Evolutionary conservation across 2,113 vertebrate genomes (phyloP).

Genomic region (Mirounga angustirostris): DNA sequence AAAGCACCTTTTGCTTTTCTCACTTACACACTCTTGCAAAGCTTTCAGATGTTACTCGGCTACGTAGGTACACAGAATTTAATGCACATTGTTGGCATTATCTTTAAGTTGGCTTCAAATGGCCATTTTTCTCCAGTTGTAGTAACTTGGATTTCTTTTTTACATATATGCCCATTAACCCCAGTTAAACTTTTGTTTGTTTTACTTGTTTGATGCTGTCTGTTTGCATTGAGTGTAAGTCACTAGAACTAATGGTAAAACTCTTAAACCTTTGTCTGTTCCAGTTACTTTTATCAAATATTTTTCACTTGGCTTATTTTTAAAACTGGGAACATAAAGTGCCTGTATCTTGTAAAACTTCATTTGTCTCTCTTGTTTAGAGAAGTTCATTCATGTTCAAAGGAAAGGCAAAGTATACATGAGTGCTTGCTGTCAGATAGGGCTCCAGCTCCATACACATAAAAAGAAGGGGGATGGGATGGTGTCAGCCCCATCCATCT

Average conservation of each 20-base stretch:
- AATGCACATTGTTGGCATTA: conserved; percentile 67
- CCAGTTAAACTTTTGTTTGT: conserved; percentile 73
- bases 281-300: conserved; percentile 76
- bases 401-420: conserved; percentile 56
- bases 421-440: conserved; percentile 18
- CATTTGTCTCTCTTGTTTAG: conserved; percentile 71
- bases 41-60: conserved; percentile 76
- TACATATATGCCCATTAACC: conserved; percentile 64
- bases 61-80: conserved; percentile 22
- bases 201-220: conserved; percentile 72
- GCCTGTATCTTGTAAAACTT: conserved; percentile 83
- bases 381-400: conserved; percentile 58
- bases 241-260: conserved; percentile 70
- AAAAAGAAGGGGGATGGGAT: conserved; percentile 25
- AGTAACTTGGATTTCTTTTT: conserved; percentile 72
- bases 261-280: conserved; percentile 72
- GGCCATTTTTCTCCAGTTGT: conserved; percentile 67
- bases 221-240: conserved; percentile 71
- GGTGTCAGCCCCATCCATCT: not conserved
- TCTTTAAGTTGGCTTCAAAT: conserved; percentile 74
- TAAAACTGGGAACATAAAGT: conserved; percentile 85
- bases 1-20: conserved; percentile 81
- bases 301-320: conserved; percentile 80
- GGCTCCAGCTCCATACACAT: conserved; percentile 16
- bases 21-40: conserved; percentile 69